A percentile compares a stretch with the other conserved stretches of the same genome.
phyloP scores from a whole-genome alignment of 2,113 vertebrate genomes.

The Oceanites oceanicus region DNA sequence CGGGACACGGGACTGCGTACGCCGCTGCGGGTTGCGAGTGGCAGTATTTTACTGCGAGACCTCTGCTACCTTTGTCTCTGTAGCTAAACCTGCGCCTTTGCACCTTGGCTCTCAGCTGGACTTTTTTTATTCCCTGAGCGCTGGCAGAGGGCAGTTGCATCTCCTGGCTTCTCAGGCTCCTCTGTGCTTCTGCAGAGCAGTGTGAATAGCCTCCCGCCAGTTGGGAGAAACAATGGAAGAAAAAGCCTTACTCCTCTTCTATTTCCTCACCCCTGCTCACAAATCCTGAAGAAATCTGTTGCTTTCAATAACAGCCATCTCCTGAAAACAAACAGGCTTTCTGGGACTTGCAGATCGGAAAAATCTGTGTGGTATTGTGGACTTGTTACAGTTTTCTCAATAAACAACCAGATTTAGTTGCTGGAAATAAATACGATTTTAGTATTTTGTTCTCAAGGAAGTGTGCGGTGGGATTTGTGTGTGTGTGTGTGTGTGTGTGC shows the following conservation, averaged over 20 bases:
- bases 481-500: too few species aligned
- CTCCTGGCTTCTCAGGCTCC: neutral
- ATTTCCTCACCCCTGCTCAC: neutral
- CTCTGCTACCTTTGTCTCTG: neutral
- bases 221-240: neutral
- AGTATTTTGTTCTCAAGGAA: neutral
- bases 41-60: neutral
- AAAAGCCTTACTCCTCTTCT: neutral
- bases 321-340: neutral
- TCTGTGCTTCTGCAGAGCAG: neutral
- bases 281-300: neutral
- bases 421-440: neutral
- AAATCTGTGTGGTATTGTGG: neutral
- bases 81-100: neutral
- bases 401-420: neutral
- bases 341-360: neutral
- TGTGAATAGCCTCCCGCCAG: neutral
- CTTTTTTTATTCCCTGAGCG: neutral
- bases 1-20: neutral
- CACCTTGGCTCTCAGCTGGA: neutral
- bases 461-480: neutral
- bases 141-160: neutral
- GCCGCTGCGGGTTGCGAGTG: neutral
- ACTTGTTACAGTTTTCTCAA: neutral
- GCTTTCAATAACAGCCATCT: neutral